Evolutionary conservation across 2,113 vertebrate species (phyloP), one percentile per base, ranked within the genome.

Genomic region (Notiomystis cincta): DNA sequence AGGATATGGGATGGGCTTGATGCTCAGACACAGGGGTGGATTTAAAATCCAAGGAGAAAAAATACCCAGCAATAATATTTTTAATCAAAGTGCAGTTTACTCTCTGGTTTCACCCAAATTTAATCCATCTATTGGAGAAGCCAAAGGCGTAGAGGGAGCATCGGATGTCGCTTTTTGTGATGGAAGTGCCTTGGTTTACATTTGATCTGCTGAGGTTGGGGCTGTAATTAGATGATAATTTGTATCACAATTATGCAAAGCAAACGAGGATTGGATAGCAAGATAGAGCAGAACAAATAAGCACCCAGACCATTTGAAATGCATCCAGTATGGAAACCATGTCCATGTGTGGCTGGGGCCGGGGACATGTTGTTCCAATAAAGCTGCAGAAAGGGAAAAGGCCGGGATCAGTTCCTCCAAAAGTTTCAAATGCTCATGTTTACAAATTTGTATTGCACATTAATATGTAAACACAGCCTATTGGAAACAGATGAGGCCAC

Each of bases 361-460:
- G 44, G 81, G 77, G 77, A 97, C 98, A 98, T 97, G 88, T 15
- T 94, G 96, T 97, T 98, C 97, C 93, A 98, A 98, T 98, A 97
- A 98, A 98, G 91, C 75, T 48, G 81, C 76, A 95, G 96, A 84
- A 94, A 84, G 83, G 94, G 96, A 96, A 90, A 97, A 91, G 77
- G 93, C 82, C 10, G 27, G 45, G 85, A 91, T 97, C 79, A 24
- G 96, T 92, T 97, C 97, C 95, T 97, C 76, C 92, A 78, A 92
- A 80, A 82, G 96, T 93, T 97, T 98, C 97, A 94, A 96, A 97
- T 90, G 91, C 93, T 96, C 93, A 35, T 98, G 97, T 98, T 98
- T 98, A 98, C 97, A 98, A 98, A 98, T 98, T 98, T 98, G 96
- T 97, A 95, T 97, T 93, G 96, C 95, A 97, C 96, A 96, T 97